Evolutionary conservation across 2,797 vertebrate species (phyloP), one percentile per base, ranked within the genome.

Genomic region (Acanthiza pusilla): DNA sequence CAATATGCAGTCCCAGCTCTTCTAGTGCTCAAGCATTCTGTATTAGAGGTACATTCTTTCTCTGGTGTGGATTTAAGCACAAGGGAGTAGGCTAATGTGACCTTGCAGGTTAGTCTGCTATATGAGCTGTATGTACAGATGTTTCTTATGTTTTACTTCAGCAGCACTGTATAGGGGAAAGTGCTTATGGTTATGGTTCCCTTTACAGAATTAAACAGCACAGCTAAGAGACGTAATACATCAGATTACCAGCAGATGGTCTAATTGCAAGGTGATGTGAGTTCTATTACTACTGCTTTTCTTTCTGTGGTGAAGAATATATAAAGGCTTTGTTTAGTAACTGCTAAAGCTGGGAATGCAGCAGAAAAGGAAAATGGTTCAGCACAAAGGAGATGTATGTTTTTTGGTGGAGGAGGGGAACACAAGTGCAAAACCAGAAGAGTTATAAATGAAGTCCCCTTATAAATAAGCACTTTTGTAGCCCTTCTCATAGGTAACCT

Each of bases 221-320:
- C 75, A 72, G 45, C 43, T 68, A 11, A 60, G 68, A 62, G 87
- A 25, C 0, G 0, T 43, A 85, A 30, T 85, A 61, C 54, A 18
- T 85, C 50, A 60, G 48, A 60, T 96, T 89, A 53, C 78, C 81
- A 88, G 85, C 91, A 94, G 92, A 84, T 92, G 85, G 62, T 94
- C 79, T 91, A 60, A 94, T 70, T 85, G 47, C 62, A 88, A 66
- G 66, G 60, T 66, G 77, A 34, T 81, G n/a, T 3, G 43, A 53
- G 71, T 82, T 85, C 13, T 82, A 0, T 77, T 85, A 36, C 21
- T 53, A 15, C 61, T 74, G 47, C 54, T 75, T 92, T 86, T 80
- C 34, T 72, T 90, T 83, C 54, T 86, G 55, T 85, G 72, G 13
- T 60, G 50, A 16, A 54, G 38, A 48, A 36, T 75, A 14, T 53